A percentile compares a stretch with the other conserved stretches of the same genome.
Evolutionary conservation across 2,797 vertebrate species (phyloP).

Genomic region (Karalla daura): DNA sequence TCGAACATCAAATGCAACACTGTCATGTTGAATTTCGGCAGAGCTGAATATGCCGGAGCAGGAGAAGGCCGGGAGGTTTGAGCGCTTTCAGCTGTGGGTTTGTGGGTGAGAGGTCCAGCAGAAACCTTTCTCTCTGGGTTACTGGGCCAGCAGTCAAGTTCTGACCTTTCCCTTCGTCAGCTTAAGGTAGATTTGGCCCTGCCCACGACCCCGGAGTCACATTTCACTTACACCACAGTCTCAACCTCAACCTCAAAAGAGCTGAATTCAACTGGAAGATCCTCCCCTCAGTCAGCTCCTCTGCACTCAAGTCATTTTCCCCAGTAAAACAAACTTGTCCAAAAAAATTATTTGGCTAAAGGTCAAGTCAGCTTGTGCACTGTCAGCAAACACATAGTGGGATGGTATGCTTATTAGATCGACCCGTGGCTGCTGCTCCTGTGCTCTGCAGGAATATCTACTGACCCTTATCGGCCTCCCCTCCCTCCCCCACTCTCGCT

Average conservation of each 20-base stretch:
- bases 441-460: constrained; percentile 48
- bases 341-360: constrained; percentile 38
- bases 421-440: constrained; percentile 36
- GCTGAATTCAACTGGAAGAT: constrained; percentile 30
- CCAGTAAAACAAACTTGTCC: constrained; percentile 40
- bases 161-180: constrained; percentile 62
- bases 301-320: constrained; percentile 1
- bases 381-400: constrained; percentile 64
- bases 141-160: constrained; percentile 45
- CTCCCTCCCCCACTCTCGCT: constrained; percentile 35
- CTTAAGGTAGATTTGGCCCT: constrained; percentile 37
- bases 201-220: constrained; percentile 33
- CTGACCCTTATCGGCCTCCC: constrained; percentile 53
- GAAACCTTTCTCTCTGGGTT: constrained; percentile 41
- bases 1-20: constrained; percentile 51
- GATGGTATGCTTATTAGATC: constrained; percentile 36
- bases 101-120: constrained; percentile 35
- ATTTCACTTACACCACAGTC: constrained; percentile 60
- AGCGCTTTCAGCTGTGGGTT: constrained; percentile 12
- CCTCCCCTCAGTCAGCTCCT: constrained; percentile 44
- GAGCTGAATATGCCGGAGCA: constrained; percentile 28
- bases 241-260: constrained; percentile 30
- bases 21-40: constrained; percentile 57
- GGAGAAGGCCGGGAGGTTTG: constrained; percentile 15
- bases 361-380: constrained; percentile 55